A percentile compares a stretch with the other conserved stretches of the same genome.
phyloP scores from a whole-genome alignment of 2,113 vertebrate species.

The Rhea pennata region DNA sequence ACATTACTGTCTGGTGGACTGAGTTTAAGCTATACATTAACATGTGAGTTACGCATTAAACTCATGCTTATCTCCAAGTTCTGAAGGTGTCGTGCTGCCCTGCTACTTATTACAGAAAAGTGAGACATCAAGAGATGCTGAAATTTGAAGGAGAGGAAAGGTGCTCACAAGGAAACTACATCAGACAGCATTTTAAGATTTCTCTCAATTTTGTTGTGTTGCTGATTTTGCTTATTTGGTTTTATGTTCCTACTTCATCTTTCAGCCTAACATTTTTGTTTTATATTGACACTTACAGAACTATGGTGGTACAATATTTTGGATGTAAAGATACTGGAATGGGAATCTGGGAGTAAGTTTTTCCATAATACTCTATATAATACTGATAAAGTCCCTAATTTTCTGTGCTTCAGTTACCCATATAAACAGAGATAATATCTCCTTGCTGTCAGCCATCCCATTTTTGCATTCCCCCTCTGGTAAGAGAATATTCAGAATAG shows the following conservation, averaged over 20 bases:
- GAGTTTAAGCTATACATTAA: not conserved
- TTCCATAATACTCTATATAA: not conserved
- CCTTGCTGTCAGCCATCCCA: not conserved
- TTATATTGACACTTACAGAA: not conserved
- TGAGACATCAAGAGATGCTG: not conserved
- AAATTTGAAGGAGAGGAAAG: not conserved
- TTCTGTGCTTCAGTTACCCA: not conserved
- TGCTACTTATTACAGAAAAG: not conserved
- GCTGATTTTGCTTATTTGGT: slow-evolving; percentile 34
- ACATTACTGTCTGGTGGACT: not conserved
- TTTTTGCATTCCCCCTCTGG: not conserved
- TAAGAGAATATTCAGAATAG: not conserved
- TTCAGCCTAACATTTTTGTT: not conserved
- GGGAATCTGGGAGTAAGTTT: slow-evolving; percentile 4
- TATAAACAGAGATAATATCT: not conserved
- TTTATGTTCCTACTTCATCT: slow-evolving; percentile 9
- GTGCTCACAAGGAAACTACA: not conserved
- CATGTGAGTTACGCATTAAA: not conserved
- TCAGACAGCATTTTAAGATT: not conserved
- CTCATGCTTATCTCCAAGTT: not conserved
- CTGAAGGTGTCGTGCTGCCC: not conserved
- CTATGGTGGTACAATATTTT: not conserved
- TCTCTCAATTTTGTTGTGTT: not conserved
- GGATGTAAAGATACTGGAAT: not conserved
- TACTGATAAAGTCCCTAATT: not conserved